Base-by-base conservation (phyloP, 2,888 invertebrate species). In the Phymatocera aterrima region DNA sequence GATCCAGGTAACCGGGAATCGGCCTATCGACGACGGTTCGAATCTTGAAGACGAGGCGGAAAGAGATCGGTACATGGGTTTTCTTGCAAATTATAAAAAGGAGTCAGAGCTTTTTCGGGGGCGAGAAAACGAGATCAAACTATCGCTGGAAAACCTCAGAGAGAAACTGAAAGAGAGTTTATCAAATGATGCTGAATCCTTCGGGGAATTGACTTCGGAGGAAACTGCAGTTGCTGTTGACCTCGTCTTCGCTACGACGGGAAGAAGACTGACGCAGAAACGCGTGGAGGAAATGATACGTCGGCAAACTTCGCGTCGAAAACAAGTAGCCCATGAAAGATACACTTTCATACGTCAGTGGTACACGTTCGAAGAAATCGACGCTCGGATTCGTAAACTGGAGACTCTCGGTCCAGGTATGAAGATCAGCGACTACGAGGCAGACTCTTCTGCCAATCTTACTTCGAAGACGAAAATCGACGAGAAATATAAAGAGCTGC, bases 341-440 rank as follows among this genome's bases (percentile, higher is more conserved):
- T 82, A 81, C 61, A 60, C 70, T 3, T 85, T 82, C 60, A 83
- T 86, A 37, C 21, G 79, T 1, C 80, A 82, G 34, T 82, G 80
- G 31, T 83, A 84, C 72, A 78, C 74, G 28, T 75, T 82, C 75
- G 83, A 87, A 43, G 72, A 82, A 3, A 31, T 85, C 3, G 78
- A 81, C 18, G 21, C 18, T 5, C 80, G 68, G 10, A 28, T 85
- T 28, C 79, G 34, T 18, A 64, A 70, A 12, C 77, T 83, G 21
- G 87, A 87, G 64, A 83, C 81, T 3, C 79, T 87, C 10, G 87
- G 87, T 0, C 80, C 82, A 10, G 87, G 85, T 4, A 85, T 85
- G 84, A 85, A 83, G 3, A 80, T 82, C 34, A 82, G 84, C 82
- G 86, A 87, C 64, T 87, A 85, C 80, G 87, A 87, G 70, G 61